Conservation (phyloP, 2,113 vertebrate species). For the Salvelinus alpinus region DNA sequence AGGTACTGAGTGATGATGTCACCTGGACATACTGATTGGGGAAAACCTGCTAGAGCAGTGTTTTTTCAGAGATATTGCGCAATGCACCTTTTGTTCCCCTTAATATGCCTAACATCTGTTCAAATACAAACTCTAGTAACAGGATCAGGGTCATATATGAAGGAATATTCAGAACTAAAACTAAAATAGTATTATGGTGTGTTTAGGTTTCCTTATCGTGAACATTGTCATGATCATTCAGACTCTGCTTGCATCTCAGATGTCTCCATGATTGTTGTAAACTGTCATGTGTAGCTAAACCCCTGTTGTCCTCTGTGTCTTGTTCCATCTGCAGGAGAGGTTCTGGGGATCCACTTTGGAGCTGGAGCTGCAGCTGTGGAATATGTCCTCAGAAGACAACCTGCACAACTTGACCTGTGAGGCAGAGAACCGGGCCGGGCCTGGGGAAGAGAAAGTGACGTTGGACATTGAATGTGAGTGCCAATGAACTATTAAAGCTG, state of each 20-base stretch:
- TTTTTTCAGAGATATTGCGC: no score
- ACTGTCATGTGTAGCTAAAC: background rate
- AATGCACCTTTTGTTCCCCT: no score
- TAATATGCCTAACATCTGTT: background rate
- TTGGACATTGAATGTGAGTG: slow-evolving; percentile 81
- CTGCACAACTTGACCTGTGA: slow-evolving; percentile 77
- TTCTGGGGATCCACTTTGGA: slow-evolving; percentile 57
- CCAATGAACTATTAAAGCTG: slow-evolving; percentile 21
- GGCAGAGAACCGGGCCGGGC: slow-evolving; percentile 78
- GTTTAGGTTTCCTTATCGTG: background rate
- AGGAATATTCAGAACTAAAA: background rate
- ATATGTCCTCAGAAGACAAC: slow-evolving; percentile 73
- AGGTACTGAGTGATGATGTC: slow-evolving; percentile 57
- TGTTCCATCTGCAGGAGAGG: slow-evolving; percentile 46
- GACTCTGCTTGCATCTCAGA: background rate
- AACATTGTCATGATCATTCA: background rate
- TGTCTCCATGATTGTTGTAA: background rate
- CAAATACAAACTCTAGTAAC: background rate
- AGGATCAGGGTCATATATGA: background rate
- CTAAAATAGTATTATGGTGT: background rate
- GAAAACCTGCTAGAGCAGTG: no score
- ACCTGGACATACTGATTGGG: background rate
- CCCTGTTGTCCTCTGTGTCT: slow-evolving; percentile 1
- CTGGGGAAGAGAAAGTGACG: slow-evolving; percentile 66
- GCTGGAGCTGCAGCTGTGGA: slow-evolving; percentile 65